Evolutionary conservation across 2,888 invertebrate species (phyloP).

Genomic region (Pteria penguin): DNA sequence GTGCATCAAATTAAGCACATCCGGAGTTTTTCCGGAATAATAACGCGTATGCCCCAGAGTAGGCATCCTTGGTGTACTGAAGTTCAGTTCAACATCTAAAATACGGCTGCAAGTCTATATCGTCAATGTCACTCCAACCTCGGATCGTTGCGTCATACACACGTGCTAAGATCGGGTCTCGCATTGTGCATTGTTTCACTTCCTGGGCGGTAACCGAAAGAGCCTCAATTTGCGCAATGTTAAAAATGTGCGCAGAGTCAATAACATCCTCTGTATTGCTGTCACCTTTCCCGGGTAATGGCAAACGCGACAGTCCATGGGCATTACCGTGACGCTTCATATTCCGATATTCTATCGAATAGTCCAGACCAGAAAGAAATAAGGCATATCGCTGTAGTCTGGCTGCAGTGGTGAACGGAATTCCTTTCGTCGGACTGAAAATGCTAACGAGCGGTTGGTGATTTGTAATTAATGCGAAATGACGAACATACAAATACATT

Average conservation of each 20-base stretch:
- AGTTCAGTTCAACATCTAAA: not conserved
- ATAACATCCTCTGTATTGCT: conserved; percentile 1
- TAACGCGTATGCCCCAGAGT: conserved; percentile 56
- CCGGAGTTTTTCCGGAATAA: no score
- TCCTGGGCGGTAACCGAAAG: conserved; percentile 39
- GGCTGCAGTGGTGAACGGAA: conserved; percentile 56
- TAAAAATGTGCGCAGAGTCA: conserved; percentile 18
- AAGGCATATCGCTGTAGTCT: conserved; percentile 35
- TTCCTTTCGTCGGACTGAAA: conserved; percentile 48
- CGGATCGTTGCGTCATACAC: conserved; percentile 17
- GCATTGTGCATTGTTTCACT: not conserved
- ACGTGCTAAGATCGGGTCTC: conserved; percentile 17
- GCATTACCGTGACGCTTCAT: conserved; percentile 48
- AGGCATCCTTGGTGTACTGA: conserved; percentile 39
- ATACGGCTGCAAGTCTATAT: not conserved
- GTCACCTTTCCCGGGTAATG: conserved; percentile 6
- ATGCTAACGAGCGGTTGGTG: conserved; percentile 51
- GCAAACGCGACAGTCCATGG: conserved; percentile 44
- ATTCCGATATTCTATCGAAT: conserved; percentile 24
- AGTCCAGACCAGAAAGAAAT: conserved; percentile 11
- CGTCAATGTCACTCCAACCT: conserved; percentile 28
- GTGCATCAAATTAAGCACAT: conserved; percentile 54
- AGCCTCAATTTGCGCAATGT: conserved; percentile 62
- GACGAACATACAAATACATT: conserved; percentile 76
- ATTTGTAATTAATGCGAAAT: conserved; percentile 72